Base-by-base conservation (phyloP, 37 sponge, comb jelly and placozoan genomes). In the Ephydatia muelleri region DNA sequence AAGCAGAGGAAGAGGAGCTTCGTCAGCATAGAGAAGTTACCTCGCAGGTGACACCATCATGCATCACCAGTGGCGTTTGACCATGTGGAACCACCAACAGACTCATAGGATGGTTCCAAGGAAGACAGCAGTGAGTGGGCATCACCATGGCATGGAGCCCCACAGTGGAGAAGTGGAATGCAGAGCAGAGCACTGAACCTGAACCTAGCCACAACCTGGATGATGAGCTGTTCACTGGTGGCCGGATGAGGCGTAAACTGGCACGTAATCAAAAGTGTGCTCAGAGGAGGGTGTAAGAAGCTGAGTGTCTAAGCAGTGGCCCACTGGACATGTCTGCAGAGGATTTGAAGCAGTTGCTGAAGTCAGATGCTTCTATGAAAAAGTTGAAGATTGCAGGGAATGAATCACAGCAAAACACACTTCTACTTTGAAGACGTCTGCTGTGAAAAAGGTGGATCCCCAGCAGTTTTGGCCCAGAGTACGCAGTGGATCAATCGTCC, bases 321-420 rank as follows among this genome's bases (percentile, higher is more conserved):
- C 81, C 67, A 11, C 37, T 68, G 28, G 81, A 80, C 68, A 80
- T 80, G 30, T 67, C 68, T 26, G 68, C 34, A 28, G 68, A 80
- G 67, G 37, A 80, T 0, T 36, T 80, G 23, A 65, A 65, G 65
- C n/a, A 30, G 29, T 30, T 80, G 22, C 68, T 65, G 68, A 31
- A 67, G 65, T 21, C 81, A 36, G 67, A 80, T n/a, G n/a, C 68
- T 27, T 30, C 28, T 19, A 66, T 27, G 27, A 65, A 67, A 67
- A 80, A 67, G 35, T 43, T 31, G 70, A 69, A 31, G 6, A 31
- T 11, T 43, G 6, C 4, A 8, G 11, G n/a, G 30, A 9, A 31
- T 6, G 8, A 8, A 43, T 43, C 47, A 43, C 8, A 43, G 6
- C 47, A 43, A 43, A 43, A 43, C 38, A 37, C 39, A 39, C 13